These are phyloP conservation scores for Cydia strobilella DNA, from an alignment of 1,140 invertebrate genomes.

Conservation along the genomic window DNA sequence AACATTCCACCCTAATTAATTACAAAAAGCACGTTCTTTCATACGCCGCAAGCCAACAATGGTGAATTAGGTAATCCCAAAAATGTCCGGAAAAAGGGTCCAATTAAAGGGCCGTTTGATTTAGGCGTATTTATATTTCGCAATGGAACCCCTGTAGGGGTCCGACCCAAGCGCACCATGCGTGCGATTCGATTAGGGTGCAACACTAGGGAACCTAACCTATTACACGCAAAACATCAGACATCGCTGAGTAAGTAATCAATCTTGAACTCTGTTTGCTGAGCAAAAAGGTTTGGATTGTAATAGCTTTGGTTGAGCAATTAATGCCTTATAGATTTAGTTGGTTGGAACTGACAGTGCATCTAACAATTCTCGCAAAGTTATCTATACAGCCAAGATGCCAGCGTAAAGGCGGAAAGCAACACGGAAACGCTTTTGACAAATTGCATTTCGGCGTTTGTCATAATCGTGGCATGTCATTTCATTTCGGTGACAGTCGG, in stretches of 20 bases:
- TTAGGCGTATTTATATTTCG: constrained; percentile 76
- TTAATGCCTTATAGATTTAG: not conserved
- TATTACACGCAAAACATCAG: not conserved
- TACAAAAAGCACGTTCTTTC: constrained; percentile 31
- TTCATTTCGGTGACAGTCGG: constrained; percentile 75
- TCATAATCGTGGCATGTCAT: constrained; percentile 55
- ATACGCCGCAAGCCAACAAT: constrained; percentile 39
- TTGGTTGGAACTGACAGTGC: constrained; percentile 61
- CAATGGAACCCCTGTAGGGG: constrained; percentile 70
- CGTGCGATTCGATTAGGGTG: constrained; percentile 78
- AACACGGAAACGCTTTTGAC: constrained; percentile 25
- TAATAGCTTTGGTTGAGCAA: not conserved
- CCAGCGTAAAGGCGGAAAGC: not conserved
- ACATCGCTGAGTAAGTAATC: not conserved
- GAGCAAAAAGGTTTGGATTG: not conserved
- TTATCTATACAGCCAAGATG: constrained; percentile 23
- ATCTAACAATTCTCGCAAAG: constrained; percentile 43
- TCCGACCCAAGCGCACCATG: constrained; percentile 67
- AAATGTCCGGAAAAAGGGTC: constrained; percentile 61
- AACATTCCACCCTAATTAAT: constrained; percentile 15
- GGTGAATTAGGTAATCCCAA: constrained; percentile 68
- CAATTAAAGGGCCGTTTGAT: constrained; percentile 73
- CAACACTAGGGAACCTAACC: constrained; percentile 57
- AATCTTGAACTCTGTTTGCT: not conserved
- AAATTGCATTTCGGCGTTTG: constrained; percentile 11